Conservation (phyloP, 2,888 invertebrate genomes). For the Drosophila colorata region DNA sequence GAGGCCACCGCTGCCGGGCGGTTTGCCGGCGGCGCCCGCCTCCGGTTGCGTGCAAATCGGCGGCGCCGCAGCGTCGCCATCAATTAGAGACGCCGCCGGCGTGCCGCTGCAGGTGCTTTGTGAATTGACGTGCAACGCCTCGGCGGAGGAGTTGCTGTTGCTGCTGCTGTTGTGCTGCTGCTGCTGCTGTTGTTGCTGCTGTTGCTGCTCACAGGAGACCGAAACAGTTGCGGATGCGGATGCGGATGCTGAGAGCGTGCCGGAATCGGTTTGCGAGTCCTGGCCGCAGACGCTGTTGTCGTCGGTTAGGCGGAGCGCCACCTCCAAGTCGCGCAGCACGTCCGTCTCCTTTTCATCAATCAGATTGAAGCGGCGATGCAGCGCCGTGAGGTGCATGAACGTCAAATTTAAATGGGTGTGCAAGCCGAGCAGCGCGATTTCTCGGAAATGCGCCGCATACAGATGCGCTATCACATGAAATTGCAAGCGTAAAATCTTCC, state of each 20-base stretch:
- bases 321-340: conserved; percentile 95
- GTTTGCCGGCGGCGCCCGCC: conserved; percentile 81
- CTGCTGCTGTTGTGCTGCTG: conserved; percentile 50
- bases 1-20: conserved; percentile 81
- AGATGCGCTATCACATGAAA: conserved; percentile 99
- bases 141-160: conserved; percentile 53
- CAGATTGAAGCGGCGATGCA: conserved; percentile 94
- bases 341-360: conserved; percentile 98
- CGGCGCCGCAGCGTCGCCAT: conserved; percentile 80
- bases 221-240: conserved; percentile 22
- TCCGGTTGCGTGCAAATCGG: conserved; percentile 85
- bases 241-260: conserved; percentile 28
- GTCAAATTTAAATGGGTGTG: conserved; percentile 99
- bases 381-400: conserved; percentile 97
- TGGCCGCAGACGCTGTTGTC: conserved; percentile 83
- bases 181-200: conserved; percentile 38
- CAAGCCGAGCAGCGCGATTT: conserved; percentile 96
- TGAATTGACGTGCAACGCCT: conserved; percentile 81
- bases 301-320: conserved; percentile 90
- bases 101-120: conserved; percentile 53
- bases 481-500: conserved; percentile 97
- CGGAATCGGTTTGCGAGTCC: conserved; percentile 35
- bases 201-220: conserved; percentile 24
- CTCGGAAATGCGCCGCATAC: conserved; percentile 98
- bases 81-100: conserved; percentile 66